Conservation (phyloP, 2,888 invertebrate species). For the Linnaemya vulpina region DNA sequence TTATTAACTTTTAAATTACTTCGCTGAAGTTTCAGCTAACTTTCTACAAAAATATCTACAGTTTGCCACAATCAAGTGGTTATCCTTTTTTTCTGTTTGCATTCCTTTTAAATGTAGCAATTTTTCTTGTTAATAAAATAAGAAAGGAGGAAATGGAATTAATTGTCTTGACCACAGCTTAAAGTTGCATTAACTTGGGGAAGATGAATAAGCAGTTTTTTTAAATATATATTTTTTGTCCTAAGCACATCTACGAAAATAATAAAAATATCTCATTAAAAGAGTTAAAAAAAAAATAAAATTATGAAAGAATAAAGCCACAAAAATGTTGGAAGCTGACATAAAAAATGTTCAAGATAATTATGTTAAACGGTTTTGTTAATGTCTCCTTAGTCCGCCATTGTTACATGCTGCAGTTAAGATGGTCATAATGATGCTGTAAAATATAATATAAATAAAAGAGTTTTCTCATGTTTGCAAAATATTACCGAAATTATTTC, state of each 20-base stretch:
- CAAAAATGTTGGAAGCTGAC: not conserved
- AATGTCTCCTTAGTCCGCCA: not conserved
- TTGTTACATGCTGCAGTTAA: no score
- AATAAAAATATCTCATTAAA: conserved; percentile 10
- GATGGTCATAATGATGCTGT: no score
- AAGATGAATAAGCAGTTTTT: conserved; percentile 49
- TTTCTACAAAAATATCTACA: conserved; percentile 31
- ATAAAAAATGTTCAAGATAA: not conserved
- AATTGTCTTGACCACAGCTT: conserved; percentile 80
- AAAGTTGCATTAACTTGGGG: conserved; percentile 77
- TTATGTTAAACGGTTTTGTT: not conserved
- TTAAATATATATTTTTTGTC: not conserved
- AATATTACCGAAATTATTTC: no score
- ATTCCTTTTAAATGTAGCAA: conserved; percentile 33
- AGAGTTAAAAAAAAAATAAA: not conserved
- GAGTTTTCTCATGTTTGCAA: no score
- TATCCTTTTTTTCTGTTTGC: conserved; percentile 7
- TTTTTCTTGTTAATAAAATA: conserved; percentile 61
- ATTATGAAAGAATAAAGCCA: not conserved
- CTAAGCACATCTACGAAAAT: not conserved
- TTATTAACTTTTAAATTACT: conserved; percentile 54
- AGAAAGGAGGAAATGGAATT: conserved; percentile 75
- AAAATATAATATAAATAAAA: not conserved
- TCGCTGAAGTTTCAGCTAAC: conserved; percentile 19
- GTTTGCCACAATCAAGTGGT: conserved; percentile 53